Evolutionary conservation across 2,888 invertebrate species (phyloP).

Genomic region (Mamestra brassicae): DNA sequence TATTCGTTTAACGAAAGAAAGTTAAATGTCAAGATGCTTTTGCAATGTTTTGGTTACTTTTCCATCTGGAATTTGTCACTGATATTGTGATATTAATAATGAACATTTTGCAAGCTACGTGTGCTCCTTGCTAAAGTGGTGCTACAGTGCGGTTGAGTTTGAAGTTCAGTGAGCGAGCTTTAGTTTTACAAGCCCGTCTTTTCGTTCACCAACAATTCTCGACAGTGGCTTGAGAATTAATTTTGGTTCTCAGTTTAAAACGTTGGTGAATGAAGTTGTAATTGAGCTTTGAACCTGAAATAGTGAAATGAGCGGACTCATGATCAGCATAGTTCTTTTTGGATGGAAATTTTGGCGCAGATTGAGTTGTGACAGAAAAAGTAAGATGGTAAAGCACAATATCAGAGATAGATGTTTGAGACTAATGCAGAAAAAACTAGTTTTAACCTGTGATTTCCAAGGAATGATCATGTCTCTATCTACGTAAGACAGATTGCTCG

Average conservation of each 20-base stretch:
- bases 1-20: not conserved
- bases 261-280: constrained; percentile 22
- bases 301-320: not conserved
- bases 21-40: not conserved
- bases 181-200: constrained; percentile 45
- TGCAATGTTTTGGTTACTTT: constrained; percentile 2
- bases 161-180: constrained; percentile 42
- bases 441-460: not conserved
- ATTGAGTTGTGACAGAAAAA: not conserved
- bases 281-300: constrained; percentile 32
- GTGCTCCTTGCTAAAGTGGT: constrained; percentile 30
- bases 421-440: not conserved
- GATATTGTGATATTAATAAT: constrained; percentile 46
- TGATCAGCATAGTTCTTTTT: constrained; percentile 1
- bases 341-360: not conserved
- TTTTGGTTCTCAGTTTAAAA: constrained; percentile 31
- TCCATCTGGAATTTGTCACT: constrained; percentile 21
- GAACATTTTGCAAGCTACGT: constrained; percentile 41
- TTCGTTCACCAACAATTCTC: constrained; percentile 36
- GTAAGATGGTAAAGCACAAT: not conserved
- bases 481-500: constrained; percentile 6
- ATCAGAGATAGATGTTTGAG: not conserved
- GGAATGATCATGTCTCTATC: constrained; percentile 8
- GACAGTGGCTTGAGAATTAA: constrained; percentile 31
- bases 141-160: constrained; percentile 37